phyloP scores from a whole-genome alignment of 2,888 invertebrate species.

The Adelognathus sp. region DNA sequence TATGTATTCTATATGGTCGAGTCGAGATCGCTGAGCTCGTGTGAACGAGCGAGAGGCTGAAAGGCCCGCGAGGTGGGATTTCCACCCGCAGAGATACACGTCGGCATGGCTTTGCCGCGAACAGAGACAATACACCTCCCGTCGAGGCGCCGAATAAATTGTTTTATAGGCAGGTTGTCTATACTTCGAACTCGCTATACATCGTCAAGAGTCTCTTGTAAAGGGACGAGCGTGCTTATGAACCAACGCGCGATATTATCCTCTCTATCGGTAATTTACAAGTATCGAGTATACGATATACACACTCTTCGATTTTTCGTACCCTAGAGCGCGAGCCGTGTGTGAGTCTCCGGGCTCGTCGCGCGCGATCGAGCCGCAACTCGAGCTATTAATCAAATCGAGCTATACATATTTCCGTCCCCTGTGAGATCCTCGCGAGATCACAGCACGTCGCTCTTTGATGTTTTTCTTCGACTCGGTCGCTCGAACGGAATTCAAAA shows the following conservation, averaged over 20 bases:
- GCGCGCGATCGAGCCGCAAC: slow-evolving; percentile 35
- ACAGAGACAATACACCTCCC: slow-evolving; percentile 75
- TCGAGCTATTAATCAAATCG: slow-evolving; percentile 65
- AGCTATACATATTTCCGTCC: slow-evolving; percentile 57
- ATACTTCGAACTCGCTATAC: slow-evolving; percentile 16
- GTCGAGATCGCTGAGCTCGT: slow-evolving; percentile 8
- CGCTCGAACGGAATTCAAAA: slow-evolving; percentile 44
- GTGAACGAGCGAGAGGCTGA: slow-evolving; percentile 20
- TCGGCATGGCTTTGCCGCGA: slow-evolving; percentile 66
- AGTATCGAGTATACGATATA: slow-evolving; percentile 3
- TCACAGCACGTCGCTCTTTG: slow-evolving; percentile 55
- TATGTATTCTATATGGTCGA: neutral
- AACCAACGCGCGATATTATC: slow-evolving; percentile 51
- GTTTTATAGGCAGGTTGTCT: slow-evolving; percentile 66
- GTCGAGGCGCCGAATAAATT: slow-evolving; percentile 74
- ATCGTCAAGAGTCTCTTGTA: slow-evolving; percentile 11
- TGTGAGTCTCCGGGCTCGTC: slow-evolving; percentile 40
- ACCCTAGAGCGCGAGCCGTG: slow-evolving; percentile 30
- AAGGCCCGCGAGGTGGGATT: slow-evolving; percentile 9
- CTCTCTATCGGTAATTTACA: slow-evolving; percentile 44
- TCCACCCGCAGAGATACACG: slow-evolving; percentile 48
- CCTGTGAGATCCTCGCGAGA: slow-evolving; percentile 50
- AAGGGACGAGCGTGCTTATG: slow-evolving; percentile 26
- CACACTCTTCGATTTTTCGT: slow-evolving; percentile 47
- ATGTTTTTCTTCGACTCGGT: slow-evolving; percentile 49